Evolutionary conservation across 2,113 vertebrate genomes (phyloP).

Genomic region (Phyllostomus hastatus): DNA sequence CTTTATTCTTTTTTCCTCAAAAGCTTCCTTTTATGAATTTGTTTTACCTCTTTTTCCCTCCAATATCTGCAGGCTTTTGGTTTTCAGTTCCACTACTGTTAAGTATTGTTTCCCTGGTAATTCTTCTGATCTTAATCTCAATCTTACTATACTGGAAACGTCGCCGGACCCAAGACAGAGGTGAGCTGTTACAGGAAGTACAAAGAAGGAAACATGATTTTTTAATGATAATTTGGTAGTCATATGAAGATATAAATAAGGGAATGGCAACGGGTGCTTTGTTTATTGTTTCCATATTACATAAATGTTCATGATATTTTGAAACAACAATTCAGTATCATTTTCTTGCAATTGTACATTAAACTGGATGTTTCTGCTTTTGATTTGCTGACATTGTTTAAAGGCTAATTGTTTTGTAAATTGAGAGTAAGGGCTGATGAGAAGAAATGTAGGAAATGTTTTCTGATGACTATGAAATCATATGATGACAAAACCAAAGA

Average conservation of each 20-base stretch:
- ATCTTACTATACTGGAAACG: slow-evolving; percentile 74
- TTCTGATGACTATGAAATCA: neutral
- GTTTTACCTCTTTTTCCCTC: neutral
- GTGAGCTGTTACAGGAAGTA: slow-evolving; percentile 42
- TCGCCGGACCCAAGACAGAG: slow-evolving; percentile 62
- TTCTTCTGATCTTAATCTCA: slow-evolving; percentile 70
- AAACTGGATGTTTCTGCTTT: neutral
- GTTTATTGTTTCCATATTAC: neutral
- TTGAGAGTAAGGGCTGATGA: neutral
- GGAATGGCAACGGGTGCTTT: neutral
- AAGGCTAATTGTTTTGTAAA: neutral
- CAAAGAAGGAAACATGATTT: neutral
- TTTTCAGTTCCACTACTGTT: slow-evolving; percentile 70
- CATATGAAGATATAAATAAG: neutral
- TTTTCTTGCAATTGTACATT: neutral
- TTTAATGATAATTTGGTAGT: neutral
- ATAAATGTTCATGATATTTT: neutral
- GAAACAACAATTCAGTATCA: neutral
- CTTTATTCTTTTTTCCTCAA: neutral
- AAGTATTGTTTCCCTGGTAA: slow-evolving; percentile 67
- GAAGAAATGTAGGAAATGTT: neutral
- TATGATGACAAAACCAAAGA: neutral
- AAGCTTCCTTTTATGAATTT: neutral
- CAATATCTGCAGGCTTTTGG: slow-evolving; percentile 47
- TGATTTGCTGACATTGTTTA: neutral